Evolutionary conservation across 2,113 vertebrate species (phyloP).

Genomic region (Marcusenius ussheri): DNA sequence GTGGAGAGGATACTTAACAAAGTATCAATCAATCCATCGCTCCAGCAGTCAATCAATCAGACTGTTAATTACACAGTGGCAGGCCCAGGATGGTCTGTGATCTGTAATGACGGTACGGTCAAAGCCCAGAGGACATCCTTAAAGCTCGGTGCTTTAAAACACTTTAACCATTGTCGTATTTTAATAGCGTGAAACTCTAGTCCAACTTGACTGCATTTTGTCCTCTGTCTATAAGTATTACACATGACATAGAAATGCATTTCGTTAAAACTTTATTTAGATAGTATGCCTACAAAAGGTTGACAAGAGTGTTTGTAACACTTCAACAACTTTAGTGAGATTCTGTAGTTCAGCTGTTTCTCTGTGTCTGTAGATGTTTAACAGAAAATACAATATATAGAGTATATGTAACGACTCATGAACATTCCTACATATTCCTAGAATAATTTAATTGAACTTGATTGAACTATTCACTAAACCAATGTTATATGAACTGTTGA

Average conservation of each 20-base stretch:
- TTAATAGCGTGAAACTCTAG: not conserved
- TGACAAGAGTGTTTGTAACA: not conserved
- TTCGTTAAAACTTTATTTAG: not conserved
- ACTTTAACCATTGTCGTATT: not conserved
- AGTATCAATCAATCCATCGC: not conserved
- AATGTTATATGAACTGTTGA: not conserved
- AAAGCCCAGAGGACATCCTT: conserved; percentile 27
- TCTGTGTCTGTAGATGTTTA: too few species aligned
- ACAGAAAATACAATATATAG: too few species aligned
- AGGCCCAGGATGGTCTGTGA: not conserved
- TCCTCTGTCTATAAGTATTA: not conserved
- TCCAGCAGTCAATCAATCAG: not conserved
- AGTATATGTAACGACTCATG: too few species aligned
- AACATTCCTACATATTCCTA: too few species aligned
- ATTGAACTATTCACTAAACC: not conserved
- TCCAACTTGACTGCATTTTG: not conserved
- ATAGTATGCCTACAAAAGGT: not conserved
- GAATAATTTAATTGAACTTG: not conserved
- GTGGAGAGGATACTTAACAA: not conserved
- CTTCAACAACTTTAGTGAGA: not conserved
- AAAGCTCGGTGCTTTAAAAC: not conserved
- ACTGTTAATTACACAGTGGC: not conserved
- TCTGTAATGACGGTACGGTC: not conserved
- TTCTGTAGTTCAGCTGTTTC: not conserved
- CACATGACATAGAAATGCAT: not conserved